A percentile compares a stretch with the other conserved stretches of the same genome.
Conservation (phyloP, 2,113 vertebrate genomes). For the Marmota monax region DNA sequence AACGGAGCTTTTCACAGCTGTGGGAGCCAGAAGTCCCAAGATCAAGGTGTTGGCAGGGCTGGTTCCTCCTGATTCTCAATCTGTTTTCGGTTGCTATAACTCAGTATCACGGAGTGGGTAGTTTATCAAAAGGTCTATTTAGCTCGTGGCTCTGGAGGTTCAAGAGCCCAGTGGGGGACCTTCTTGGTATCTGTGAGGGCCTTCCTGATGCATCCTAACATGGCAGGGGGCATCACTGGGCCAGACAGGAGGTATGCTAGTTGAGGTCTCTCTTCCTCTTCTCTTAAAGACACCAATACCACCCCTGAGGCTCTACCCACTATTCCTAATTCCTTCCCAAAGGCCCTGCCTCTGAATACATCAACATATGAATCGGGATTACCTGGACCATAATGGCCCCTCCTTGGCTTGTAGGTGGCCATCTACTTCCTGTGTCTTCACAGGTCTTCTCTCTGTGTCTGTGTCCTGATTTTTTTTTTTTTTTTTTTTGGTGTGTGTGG, state of each 20-base stretch:
- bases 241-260: neutral
- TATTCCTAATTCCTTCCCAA: neutral
- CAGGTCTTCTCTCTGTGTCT: neutral
- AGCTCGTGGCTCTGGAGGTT: neutral
- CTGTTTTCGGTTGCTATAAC: neutral
- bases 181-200: neutral
- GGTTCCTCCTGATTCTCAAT: neutral
- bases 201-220: neutral
- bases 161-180: neutral
- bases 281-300: neutral
- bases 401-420: neutral
- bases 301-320: neutral
- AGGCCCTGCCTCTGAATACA: neutral
- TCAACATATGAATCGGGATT: neutral
- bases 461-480: no score
- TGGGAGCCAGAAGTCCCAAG: neutral
- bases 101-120: neutral
- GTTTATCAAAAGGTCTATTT: neutral
- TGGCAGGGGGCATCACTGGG: rapidly evolving
- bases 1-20: neutral
- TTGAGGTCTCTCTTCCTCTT: neutral
- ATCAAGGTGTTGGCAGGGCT: neutral
- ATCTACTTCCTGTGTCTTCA: neutral
- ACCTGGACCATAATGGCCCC: neutral
- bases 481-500: no score